Conservation (phyloP, 92 coral and sea anemone genomes). For the Actinernus sp. region DNA sequence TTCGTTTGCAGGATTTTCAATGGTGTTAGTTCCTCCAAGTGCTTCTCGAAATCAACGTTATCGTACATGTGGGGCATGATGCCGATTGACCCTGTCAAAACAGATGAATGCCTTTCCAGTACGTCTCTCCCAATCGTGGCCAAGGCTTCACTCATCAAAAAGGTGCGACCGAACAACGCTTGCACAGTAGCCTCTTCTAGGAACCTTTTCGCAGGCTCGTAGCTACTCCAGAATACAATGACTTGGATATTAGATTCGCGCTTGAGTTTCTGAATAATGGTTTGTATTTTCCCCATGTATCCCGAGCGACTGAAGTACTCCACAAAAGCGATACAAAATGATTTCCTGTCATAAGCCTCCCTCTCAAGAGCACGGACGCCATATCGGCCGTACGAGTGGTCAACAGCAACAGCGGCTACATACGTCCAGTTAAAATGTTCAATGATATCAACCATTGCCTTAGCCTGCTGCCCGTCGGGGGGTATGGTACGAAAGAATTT, state of each 20-base stretch:
- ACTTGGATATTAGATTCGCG: constrained; percentile 63
- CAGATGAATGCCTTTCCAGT: constrained; percentile 47
- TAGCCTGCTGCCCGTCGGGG: constrained; percentile 77
- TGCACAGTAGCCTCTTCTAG: constrained; percentile 64
- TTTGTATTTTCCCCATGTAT: constrained; percentile 43
- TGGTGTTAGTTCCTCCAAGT: constrained; percentile 36
- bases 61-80: constrained; percentile 47
- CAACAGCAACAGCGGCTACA: constrained; percentile 75
- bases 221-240: constrained; percentile 66
- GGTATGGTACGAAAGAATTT: constrained; percentile 75
- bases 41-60: constrained; percentile 22
- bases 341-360: constrained; percentile 62
- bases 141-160: constrained; percentile 71
- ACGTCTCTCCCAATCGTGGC: constrained; percentile 65
- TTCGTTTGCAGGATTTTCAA: constrained; percentile 4
- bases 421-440: constrained; percentile 78
- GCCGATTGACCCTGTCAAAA: constrained; percentile 69
- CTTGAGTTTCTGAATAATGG: constrained; percentile 61
- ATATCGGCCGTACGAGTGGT: constrained; percentile 78
- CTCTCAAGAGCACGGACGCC: constrained; percentile 75
- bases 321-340: constrained; percentile 75
- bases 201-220: constrained; percentile 60
- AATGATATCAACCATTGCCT: constrained; percentile 81
- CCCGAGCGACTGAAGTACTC: constrained; percentile 68
- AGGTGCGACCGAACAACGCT: constrained; percentile 64